phyloP scores from a whole-genome alignment of 1,140 invertebrate genomes.

The Pogonus chalceus region DNA sequence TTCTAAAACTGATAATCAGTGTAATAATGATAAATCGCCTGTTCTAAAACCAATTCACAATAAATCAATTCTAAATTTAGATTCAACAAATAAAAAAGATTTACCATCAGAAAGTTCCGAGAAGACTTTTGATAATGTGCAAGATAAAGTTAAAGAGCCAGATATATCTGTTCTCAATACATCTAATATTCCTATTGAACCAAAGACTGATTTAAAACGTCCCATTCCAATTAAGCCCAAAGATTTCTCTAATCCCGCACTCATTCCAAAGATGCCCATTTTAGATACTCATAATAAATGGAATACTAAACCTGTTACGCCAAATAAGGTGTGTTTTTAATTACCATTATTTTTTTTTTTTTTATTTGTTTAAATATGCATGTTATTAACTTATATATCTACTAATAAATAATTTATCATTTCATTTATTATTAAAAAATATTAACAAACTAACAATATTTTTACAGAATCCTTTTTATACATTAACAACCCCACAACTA shows the following conservation, averaged over 20 bases:
- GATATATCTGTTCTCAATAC: background rate
- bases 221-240: background rate
- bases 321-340: background rate
- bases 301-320: background rate
- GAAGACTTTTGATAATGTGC: no score
- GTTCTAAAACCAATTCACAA: no score
- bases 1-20: no score
- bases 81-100: no score
- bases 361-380: no score
- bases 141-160: no score
- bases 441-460: background rate
- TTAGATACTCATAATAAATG: slow-evolving; percentile 3
- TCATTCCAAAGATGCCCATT: slow-evolving; percentile 1
- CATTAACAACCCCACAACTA: slow-evolving; percentile 32
- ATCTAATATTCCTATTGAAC: background rate
- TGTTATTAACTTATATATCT: background rate
- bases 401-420: slow-evolving; percentile 8
- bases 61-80: no score
- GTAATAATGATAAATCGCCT: no score
- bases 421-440: background rate
- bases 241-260: background rate
- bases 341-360: background rate
- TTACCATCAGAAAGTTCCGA: no score
- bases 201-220: background rate
- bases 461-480: slow-evolving; percentile 37